A percentile compares a stretch with the other conserved stretches of the same genome.
These are phyloP conservation scores for Tamandua tetradactyla DNA, from an alignment of 2,797 vertebrate species.

Conservation along the genomic window DNA sequence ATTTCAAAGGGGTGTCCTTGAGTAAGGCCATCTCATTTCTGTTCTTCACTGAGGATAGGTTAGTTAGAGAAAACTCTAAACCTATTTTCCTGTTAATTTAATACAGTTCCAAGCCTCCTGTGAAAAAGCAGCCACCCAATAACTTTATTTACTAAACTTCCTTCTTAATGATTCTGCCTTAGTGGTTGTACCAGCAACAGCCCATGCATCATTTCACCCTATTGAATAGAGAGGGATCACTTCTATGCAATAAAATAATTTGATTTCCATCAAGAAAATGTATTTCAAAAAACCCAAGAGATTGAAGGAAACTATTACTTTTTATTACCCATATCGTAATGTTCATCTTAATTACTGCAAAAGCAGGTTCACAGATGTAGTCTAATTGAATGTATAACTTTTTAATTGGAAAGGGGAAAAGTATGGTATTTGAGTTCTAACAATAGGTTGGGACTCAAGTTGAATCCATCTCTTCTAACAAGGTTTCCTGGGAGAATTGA, in stretches of 20 bases:
- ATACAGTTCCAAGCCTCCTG: conserved; percentile 70
- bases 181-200: conserved; percentile 56
- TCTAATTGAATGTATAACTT: conserved; percentile 79
- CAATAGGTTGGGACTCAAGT: conserved; percentile 58
- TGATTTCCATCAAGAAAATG: conserved; percentile 81
- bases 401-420: conserved; percentile 81
- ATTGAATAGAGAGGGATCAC: conserved; percentile 71
- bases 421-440: conserved; percentile 71
- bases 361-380: conserved; percentile 71
- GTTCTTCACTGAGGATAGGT: conserved; percentile 70
- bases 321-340: conserved; percentile 82
- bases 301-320: conserved; percentile 80
- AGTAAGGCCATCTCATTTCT: conserved; percentile 76
- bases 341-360: conserved; percentile 82
- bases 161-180: conserved; percentile 66
- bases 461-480: conserved; percentile 33
- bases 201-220: conserved; percentile 63
- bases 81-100: conserved; percentile 78
- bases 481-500: conserved; percentile 24
- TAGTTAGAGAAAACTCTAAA: conserved; percentile 71
- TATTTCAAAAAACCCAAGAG: conserved; percentile 81
- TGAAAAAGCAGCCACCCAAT: conserved; percentile 65
- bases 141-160: conserved; percentile 72
- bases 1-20: conserved; percentile 78
- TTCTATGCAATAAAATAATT: conserved; percentile 79